Base-by-base conservation (phyloP, 2,888 invertebrate genomes). In the Brachylomia viminalis region DNA sequence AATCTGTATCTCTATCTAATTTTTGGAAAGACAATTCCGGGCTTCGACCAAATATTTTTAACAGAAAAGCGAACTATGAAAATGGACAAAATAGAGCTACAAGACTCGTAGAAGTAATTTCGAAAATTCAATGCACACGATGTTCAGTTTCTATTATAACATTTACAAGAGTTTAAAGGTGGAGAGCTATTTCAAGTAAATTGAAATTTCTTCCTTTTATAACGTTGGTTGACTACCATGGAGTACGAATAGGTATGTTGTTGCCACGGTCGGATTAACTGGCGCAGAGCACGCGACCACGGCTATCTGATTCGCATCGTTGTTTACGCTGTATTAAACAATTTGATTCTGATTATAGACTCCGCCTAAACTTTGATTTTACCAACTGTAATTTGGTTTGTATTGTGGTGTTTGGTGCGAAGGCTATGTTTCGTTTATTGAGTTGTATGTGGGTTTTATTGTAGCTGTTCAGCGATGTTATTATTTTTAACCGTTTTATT, bases 271-370 rank as follows among this genome's bases (percentile, higher is more conserved):
- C 88, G 95, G 94, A 95, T 95, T 95, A 95, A 95, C 95, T 93
- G 94, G 89, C 89, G 70, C 87, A 82, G 85, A 88, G 85, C 95
- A 95, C 95, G 95, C 95, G 91, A 95, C 87, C 91, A 82, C 80
- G 87, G 88, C 93, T 95, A 95, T 95, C 95, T 93, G 92, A 90
- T 92, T 92, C 92, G 87, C 92, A 95, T 95, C 95, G 94, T 93
- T 93, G 94, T 95, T 94, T 94, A 95, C 93, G 95, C 93, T 92
- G 91, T 94, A 95, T 95, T 95, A 95, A 94, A 95, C 95, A 94
- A 94, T 95, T 95, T 94, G 91, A 93, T 95, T 93, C 92, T 95
- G 94, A 95, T 95, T 95, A 95, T 94, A 94, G 92, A 92, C 92
- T 87, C 78, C 80, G 82, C 86, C 86, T 89, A 84, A 89, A 91